Base-by-base conservation (phyloP, 2,888 invertebrate genomes). In the Campoplex capitator region DNA sequence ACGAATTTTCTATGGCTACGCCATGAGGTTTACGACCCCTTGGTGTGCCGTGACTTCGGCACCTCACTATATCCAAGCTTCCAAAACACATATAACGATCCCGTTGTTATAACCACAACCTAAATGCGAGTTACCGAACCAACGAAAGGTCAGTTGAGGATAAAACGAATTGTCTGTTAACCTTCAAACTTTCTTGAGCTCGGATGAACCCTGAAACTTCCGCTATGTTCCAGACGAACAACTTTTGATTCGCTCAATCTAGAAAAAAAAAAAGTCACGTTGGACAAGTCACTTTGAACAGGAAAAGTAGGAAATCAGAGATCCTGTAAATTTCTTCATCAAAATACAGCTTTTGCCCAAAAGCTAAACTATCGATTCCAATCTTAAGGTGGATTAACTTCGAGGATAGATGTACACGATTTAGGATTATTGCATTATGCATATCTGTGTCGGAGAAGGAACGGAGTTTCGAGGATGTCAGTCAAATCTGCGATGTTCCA, bases 11-110 rank as follows among this genome's bases (percentile, higher is more conserved):
- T 42, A 70, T 48, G 45, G 62, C 38, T 65, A 71, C 35, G 8
- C 48, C 65, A 32, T 32, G 58, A 54, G 56, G 75, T 74, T 82
- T 75, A 81, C 81, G 51, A 54, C 42, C 28, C 18, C 54, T 35
- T 28, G 32, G 62, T 18, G 32, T 76, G 54, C 58, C 74, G 56
- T 74, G 56, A 56, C 74, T 74, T 74, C 42, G 56, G n/a, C 13
- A 54, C 56, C n/a, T 23, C 16, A 38, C 38, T 56, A 74, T 58
- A 56, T 42, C n/a, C 65, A 23, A 67, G 38, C 32, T 48, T 67
- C n/a, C 35, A 67, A 45, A 48, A 65, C 68, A 28, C 32, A 38
- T 35, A 51, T 68, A 42, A 78, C 77, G 54, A 38, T 4, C 35
- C 54, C 42, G 23, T n/a, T 35, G 18, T 56, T 23, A n/a, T 7